A percentile compares a stretch with the other conserved stretches of the same genome.
These are phyloP conservation scores for Podotricha telesiphe DNA, from an alignment of 2,888 invertebrate genomes.

Conservation along the genomic window DNA sequence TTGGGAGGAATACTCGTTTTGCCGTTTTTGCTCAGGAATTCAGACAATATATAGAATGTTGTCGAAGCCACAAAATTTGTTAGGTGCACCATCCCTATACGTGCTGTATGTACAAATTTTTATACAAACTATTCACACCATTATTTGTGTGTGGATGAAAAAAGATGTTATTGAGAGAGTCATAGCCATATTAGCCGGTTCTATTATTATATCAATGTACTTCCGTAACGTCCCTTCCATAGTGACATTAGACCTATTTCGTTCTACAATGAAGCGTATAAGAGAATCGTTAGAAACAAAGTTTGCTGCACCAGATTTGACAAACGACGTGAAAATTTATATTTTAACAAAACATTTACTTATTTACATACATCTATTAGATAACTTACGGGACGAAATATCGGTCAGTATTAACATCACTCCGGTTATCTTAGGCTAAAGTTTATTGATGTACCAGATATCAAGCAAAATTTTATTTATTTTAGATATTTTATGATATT, in stretches of 20 bases:
- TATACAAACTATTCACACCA: neutral
- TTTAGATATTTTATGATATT: neutral
- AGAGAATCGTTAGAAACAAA: constrained; percentile 1
- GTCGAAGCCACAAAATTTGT: neutral
- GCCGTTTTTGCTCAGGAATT: neutral
- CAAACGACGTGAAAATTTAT: neutral
- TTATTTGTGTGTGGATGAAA: neutral
- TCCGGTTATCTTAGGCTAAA: too few species aligned
- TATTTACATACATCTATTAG: constrained; percentile 16
- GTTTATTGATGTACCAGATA: too few species aligned
- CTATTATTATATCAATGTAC: neutral
- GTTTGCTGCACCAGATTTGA: neutral
- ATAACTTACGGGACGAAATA: neutral
- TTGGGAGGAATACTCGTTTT: neutral
- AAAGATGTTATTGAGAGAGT: too few species aligned
- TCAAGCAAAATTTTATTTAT: neutral
- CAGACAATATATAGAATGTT: too few species aligned
- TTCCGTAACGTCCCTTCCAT: neutral
- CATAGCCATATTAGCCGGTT: neutral
- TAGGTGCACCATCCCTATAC: too few species aligned
- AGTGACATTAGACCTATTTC: neutral
- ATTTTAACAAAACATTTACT: constrained; percentile 9
- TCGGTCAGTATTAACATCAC: neutral
- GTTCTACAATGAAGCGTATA: neutral
- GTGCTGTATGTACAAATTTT: neutral